phyloP scores from a whole-genome alignment of 2,797 vertebrate species.

The Mormyrops attenuatus region DNA sequence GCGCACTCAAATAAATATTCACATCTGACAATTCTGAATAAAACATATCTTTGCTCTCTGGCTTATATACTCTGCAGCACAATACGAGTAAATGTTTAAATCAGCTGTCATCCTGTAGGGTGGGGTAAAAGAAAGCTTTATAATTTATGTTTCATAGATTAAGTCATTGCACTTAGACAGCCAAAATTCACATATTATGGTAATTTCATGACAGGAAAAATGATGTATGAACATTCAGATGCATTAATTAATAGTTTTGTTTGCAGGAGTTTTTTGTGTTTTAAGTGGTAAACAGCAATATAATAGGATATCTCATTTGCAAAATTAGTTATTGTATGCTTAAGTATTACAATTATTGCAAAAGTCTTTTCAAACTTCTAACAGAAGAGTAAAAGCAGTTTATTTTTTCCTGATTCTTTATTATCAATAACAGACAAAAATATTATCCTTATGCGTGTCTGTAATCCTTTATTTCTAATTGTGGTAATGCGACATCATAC shows the following conservation, averaged over 20 bases:
- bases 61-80: slow-evolving; percentile 4
- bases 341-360: slow-evolving; percentile 19
- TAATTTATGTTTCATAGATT: slow-evolving; percentile 85
- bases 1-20: slow-evolving; percentile 17
- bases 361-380: slow-evolving; percentile 2
- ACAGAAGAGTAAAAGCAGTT: not conserved
- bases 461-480: not conserved
- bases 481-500: not conserved
- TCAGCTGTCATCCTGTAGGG: slow-evolving; percentile 9
- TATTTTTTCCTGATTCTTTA: not conserved
- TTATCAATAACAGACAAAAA: not conserved
- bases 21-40: slow-evolving; percentile 21
- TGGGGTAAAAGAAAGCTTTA: slow-evolving; percentile 45
- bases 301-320: slow-evolving; percentile 56
- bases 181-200: slow-evolving; percentile 81
- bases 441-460: not conserved
- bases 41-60: slow-evolving; percentile 12
- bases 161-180: slow-evolving; percentile 81
- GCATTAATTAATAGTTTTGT: slow-evolving; percentile 54
- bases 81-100: slow-evolving; percentile 24
- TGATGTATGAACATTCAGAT: slow-evolving; percentile 66
- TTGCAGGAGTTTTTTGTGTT: slow-evolving; percentile 37
- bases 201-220: slow-evolving; percentile 71
- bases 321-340: slow-evolving; percentile 37
- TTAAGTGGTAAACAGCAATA: slow-evolving; percentile 62